Evolutionary conservation across 2,888 invertebrate genomes (phyloP).

Genomic region (Lottia scabra): DNA sequence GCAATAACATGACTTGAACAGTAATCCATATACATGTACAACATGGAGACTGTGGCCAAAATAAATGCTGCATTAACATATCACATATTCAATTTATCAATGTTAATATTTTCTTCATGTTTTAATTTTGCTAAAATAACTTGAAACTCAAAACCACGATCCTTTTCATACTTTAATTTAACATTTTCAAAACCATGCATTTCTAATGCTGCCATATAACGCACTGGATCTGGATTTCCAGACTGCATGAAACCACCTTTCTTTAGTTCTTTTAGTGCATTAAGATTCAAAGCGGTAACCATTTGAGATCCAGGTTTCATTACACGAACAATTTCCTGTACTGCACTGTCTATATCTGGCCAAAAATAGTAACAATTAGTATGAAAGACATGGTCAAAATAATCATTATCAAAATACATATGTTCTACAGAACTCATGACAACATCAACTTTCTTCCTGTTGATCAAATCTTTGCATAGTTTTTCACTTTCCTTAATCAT

Average conservation of each 20-base stretch:
- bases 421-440: conserved; percentile 36
- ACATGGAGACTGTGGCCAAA: too few species aligned
- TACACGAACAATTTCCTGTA: conserved; percentile 54
- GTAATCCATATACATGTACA: too few species aligned
- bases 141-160: conserved; percentile 7
- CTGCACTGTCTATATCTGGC: conserved; percentile 41
- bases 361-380: conserved; percentile 63
- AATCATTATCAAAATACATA: conserved; percentile 47
- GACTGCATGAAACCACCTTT: conserved; percentile 37
- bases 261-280: conserved; percentile 23
- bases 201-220: conserved; percentile 52
- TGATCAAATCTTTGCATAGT: conserved; percentile 32
- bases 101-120: not conserved
- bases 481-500: conserved; percentile 43
- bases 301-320: conserved; percentile 53
- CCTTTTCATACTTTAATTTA: conserved; percentile 27
- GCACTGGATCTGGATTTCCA: conserved; percentile 43
- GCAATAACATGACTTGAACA: too few species aligned
- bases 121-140: not conserved
- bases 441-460: conserved; percentile 45
- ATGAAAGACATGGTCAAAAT: conserved; percentile 58
- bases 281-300: conserved; percentile 44
- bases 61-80: too few species aligned
- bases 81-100: too few species aligned
- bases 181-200: conserved; percentile 52